Evolutionary conservation across 2,888 invertebrate species (phyloP), one percentile per base, ranked within the genome.

Genomic region (Galerucella calmariensis): DNA sequence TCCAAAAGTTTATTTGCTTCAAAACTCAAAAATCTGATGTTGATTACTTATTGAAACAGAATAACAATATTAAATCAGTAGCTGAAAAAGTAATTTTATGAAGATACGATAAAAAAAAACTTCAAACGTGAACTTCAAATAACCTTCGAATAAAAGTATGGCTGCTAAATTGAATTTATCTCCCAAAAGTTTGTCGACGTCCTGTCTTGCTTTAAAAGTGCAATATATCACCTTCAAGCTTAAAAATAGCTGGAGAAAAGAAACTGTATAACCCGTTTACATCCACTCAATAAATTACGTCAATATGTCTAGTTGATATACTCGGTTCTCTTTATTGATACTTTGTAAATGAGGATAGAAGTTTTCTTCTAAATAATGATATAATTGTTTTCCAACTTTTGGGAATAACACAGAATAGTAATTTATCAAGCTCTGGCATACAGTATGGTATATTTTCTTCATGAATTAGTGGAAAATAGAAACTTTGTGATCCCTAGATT

Each of bases 171-270:
- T 67, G 56, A 67, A 67, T 67, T 67, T 67, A 67, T 67, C 67
- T 67, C 12, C 41, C 41, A 24, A 58, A 67, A 58, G 58, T 67
- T 67, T 56, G 56, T 67, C 58, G 44, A 58, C 35, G 35, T 35
- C 35, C 35, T 35, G 67, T 58, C 58, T 67, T 58, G 24, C 56
- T 53, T 27, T 51, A 35, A 67, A 67, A 56, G 16, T 67, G 67
- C 58, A 58, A 67, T 67, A 58, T 67, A 67, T 67, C 67, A 44
- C 58, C 67, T 67, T 67, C 67, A 53, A 58, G 58, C 27, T 58
- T 67, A 41, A 67, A 67, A 67, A 67, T 67, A 35, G 67, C 35
- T 53, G 20, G 53, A 53, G 35, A 53, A 56, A 35, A 53, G 35
- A 53, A 56, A 67, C 67, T 67, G 2, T 53, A 53, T 67, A 67